phyloP scores from a whole-genome alignment of 2,888 invertebrate genomes.

The Protophormia terraenovae region DNA sequence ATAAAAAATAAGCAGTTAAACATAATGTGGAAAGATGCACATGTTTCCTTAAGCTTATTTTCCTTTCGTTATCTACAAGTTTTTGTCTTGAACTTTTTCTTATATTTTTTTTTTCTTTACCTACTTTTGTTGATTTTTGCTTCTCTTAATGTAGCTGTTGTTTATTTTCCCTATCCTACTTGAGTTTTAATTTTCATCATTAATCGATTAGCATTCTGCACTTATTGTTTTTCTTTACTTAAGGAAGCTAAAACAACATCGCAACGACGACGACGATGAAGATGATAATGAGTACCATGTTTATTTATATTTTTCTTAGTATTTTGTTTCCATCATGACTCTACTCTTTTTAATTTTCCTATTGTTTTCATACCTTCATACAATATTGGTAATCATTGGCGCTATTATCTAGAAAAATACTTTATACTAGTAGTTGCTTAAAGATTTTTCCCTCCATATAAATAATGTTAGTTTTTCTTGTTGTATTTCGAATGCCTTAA shows the following conservation, averaged over 20 bases:
- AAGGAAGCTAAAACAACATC: constrained; percentile 49
- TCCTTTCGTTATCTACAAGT: constrained; percentile 30
- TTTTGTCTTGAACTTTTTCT: constrained; percentile 1
- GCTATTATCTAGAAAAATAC: constrained; percentile 53
- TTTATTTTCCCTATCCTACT: constrained; percentile 37
- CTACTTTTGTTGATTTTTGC: constrained; percentile 34
- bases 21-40: constrained; percentile 8
- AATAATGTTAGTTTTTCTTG: constrained; percentile 25
- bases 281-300: not conserved
- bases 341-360: not conserved
- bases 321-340: constrained; percentile 8
- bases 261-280: not conserved
- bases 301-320: constrained; percentile 7
- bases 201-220: constrained; percentile 72
- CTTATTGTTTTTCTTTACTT: constrained; percentile 56
- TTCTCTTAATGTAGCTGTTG: constrained; percentile 26
- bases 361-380: constrained; percentile 54
- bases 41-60: constrained; percentile 45
- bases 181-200: constrained; percentile 72
- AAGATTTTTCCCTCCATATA: too few species aligned
- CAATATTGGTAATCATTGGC: constrained; percentile 58
- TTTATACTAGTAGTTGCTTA: constrained; percentile 24
- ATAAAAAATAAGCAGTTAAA: not conserved
- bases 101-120: constrained; percentile 9
- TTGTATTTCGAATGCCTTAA: constrained; percentile 12